Evolutionary conservation across 2,113 vertebrate genomes (phyloP), one percentile per base, ranked within the genome.

Genomic region (Serilophus lunatus): DNA sequence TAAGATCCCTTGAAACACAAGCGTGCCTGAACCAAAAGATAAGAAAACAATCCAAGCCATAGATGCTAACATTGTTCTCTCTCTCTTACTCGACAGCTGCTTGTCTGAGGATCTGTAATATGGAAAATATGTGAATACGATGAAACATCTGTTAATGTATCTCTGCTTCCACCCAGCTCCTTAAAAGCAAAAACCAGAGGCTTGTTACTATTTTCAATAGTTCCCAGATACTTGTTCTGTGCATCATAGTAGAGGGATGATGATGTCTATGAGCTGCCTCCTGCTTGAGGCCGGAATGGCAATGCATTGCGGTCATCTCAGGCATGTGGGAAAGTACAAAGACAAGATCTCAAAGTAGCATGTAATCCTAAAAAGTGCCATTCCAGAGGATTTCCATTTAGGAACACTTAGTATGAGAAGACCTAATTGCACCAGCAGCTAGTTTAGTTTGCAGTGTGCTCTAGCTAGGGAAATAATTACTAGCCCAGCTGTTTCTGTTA

Each of bases 61-160:
- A 69, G 74, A 87, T 49, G 22, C 31, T 84, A 82, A 78, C 70
- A 60, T 50, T 81, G 89, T 92, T 94, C 28, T 6, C 65, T 68
- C 29, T 92, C 65, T 90, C 61, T 93, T 92, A 91, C 78, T 97
- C 69, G 51, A 85, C 97, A 98, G 96, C 97, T 98, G 95, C 88
- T 91, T 77, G 36, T 90, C 45, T 23, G 56, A 75, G 75, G 86
- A 82, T 80, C 88, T 96, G 86, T 95, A 87, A 90, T 91, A 95
- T 0, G 91, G 96, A 95, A 96, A 97, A 95, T 91, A 79, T 93
- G 88, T 82, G 92, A 94, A 93, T 60, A 45, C 2, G 3, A 92
- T 54, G 82, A 97, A 95, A 90, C 81, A 93, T 92, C 88, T 88
- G 50, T 51, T 95, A 97, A 66, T 51, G 64, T 63, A 84, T 88